These are phyloP conservation scores for Balearica regulorum DNA, from an alignment of 2,797 vertebrate species.

Conservation along the genomic window DNA sequence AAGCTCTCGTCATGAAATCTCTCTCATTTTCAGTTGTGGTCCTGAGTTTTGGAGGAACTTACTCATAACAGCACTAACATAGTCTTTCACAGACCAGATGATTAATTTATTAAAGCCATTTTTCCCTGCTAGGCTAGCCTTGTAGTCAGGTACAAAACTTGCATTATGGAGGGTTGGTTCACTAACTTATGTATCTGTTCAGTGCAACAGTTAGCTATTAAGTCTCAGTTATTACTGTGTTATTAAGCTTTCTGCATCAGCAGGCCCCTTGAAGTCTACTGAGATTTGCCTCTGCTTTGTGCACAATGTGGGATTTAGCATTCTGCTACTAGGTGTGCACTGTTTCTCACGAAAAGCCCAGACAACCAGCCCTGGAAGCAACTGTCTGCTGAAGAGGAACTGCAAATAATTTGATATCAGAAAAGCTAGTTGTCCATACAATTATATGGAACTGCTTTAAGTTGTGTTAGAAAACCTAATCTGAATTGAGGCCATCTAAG, in stretches of 20 bases:
- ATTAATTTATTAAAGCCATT: neutral
- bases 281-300: neutral
- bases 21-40: neutral
- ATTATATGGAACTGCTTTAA: neutral
- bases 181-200: rapidly evolving
- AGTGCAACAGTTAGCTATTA: neutral
- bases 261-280: neutral
- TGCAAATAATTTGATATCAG: neutral
- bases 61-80: neutral
- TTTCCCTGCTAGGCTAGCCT: neutral
- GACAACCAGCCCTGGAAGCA: neutral
- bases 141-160: neutral
- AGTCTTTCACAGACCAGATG: neutral
- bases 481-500: neutral
- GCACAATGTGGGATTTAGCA: neutral
- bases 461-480: neutral
- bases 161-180: neutral
- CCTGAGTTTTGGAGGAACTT: neutral
- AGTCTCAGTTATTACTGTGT: neutral
- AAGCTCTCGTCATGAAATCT: neutral
- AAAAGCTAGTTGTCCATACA: neutral
- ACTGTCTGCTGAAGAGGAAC: neutral
- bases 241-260: neutral
- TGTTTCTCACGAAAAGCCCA: neutral
- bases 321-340: neutral